Conservation (phyloP, 2,888 invertebrate species). For the Pardosa pseudoannulata region DNA sequence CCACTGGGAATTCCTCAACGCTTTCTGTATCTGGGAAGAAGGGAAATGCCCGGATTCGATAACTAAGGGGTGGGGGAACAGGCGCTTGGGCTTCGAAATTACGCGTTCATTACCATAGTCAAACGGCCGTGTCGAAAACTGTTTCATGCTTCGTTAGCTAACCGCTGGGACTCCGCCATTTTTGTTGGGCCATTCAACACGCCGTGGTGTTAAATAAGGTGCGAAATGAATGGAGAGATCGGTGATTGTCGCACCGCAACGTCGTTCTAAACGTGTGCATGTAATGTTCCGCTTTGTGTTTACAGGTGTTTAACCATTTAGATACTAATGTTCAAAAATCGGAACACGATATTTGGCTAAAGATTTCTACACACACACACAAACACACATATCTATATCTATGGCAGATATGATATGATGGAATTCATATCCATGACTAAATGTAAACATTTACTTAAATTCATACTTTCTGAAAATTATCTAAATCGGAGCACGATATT, state of each 20-base stretch:
- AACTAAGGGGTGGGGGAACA: not conserved
- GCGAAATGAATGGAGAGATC: not conserved
- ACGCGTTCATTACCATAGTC: constrained; percentile 49
- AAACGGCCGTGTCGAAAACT: constrained; percentile 33
- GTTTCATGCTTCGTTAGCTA: constrained; percentile 39
- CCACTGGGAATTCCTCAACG: not conserved
- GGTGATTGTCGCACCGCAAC: not conserved
- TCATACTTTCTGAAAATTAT: too few relatives aligned
- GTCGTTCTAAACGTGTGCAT: not conserved
- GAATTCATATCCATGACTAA: too few relatives aligned
- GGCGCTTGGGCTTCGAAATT: constrained; percentile 1
- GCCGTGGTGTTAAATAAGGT: constrained; percentile 27
- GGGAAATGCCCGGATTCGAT: not conserved
- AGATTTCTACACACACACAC: too few relatives aligned
- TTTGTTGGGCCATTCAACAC: not conserved
- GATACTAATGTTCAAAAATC: too few relatives aligned
- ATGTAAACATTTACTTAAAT: too few relatives aligned
- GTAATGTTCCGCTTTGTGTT: too few relatives aligned
- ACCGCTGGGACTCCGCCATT: not conserved
- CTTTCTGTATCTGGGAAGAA: not conserved
- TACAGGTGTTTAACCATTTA: too few relatives aligned
- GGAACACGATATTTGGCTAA: too few relatives aligned
- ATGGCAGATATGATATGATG: too few relatives aligned
- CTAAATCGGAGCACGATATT: too few relatives aligned
- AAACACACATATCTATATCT: too few relatives aligned